phyloP scores from a whole-genome alignment of 2,888 invertebrate species.

The Luffia ferchaultella region DNA sequence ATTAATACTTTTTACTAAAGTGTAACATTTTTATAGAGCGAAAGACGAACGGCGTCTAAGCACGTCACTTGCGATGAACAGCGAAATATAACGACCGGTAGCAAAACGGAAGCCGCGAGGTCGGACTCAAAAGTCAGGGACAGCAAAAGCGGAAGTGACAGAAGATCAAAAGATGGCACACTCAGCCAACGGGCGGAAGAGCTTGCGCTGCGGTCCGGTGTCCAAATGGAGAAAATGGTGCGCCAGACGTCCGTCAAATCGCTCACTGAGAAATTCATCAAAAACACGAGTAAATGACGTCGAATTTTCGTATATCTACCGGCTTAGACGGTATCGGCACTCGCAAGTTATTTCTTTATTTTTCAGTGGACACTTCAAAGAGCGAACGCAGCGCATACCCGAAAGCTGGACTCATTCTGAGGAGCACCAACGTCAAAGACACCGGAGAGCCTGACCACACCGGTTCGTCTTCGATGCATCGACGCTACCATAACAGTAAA shows the following conservation, averaged over 20 bases:
- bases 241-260: constrained; percentile 80
- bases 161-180: constrained; percentile 21
- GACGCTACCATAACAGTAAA: background rate
- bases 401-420: constrained; percentile 78
- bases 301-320: too few species aligned
- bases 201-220: constrained; percentile 11
- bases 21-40: background rate
- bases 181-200: constrained; percentile 14
- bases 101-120: background rate
- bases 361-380: constrained; percentile 59
- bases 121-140: constrained; percentile 5
- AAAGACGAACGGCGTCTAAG: background rate
- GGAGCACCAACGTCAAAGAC: constrained; percentile 69
- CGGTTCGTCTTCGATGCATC: background rate
- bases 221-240: constrained; percentile 45
- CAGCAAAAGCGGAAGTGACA: constrained; percentile 11
- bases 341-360: too few species aligned
- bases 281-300: constrained; percentile 67
- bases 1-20: too few species aligned
- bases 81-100: constrained; percentile 14
- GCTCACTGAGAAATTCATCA: constrained; percentile 80
- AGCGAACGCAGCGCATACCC: constrained; percentile 69
- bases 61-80: too few species aligned
- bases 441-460: constrained; percentile 42
- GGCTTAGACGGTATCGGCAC: too few species aligned